phyloP scores from a whole-genome alignment of 92 coral and sea anemone species.

The Palythoa grandis region DNA sequence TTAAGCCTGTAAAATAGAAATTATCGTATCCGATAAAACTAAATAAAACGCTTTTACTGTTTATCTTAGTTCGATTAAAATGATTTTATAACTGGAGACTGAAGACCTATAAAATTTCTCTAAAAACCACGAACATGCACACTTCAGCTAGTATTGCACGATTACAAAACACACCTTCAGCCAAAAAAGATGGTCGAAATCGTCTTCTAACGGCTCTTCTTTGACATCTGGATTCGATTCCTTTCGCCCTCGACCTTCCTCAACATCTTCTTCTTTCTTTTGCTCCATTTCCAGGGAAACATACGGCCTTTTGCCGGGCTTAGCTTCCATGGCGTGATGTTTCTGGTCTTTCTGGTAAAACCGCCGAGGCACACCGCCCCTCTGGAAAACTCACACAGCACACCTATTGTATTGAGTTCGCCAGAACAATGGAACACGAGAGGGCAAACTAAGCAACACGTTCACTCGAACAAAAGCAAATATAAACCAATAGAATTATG shows the following conservation, averaged over 20 bases:
- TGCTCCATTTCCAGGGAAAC: constrained; percentile 69
- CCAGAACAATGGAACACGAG: neutral
- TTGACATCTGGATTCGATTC: constrained; percentile 25
- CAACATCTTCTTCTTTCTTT: constrained; percentile 41
- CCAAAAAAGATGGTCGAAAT: constrained; percentile 72
- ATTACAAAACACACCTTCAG: constrained; percentile 49
- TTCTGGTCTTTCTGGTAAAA: neutral
- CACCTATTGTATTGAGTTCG: constrained; percentile 17
- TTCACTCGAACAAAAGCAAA: constrained; percentile 12
- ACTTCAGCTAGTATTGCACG: too few relatives aligned
- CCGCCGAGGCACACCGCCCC: neutral
- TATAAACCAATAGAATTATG: constrained; percentile 25
- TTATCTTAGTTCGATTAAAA: neutral
- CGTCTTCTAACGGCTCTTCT: constrained; percentile 51
- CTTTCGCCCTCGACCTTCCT: constrained; percentile 31
- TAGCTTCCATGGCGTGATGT: constrained; percentile 41
- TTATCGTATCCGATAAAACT: neutral
- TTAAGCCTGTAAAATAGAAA: neutral
- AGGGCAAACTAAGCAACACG: neutral
- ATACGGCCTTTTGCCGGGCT: constrained; percentile 39
- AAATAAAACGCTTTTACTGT: neutral
- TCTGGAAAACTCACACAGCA: constrained; percentile 20
- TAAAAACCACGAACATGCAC: neutral
- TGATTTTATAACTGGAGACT: neutral
- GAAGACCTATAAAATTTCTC: neutral